A percentile compares a stretch with the other conserved stretches of the same genome.
Evolutionary conservation across 2,888 invertebrate genomes (phyloP).

Genomic region (Apotomis betuletana): DNA sequence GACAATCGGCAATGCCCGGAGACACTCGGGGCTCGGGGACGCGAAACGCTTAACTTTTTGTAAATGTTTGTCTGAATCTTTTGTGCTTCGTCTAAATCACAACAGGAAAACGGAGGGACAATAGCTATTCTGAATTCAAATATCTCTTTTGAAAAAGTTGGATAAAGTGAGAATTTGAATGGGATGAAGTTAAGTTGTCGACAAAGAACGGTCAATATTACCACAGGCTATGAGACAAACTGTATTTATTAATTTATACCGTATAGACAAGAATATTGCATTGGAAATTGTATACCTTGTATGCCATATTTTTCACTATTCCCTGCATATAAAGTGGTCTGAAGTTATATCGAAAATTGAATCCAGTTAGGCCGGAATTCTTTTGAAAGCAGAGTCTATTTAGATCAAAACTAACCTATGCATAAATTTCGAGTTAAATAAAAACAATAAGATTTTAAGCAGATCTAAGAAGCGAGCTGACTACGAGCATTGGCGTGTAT

Average conservation of each 20-base stretch:
- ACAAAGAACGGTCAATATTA: slow-evolving; percentile 21
- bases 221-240: background rate
- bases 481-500: too few relatives aligned
- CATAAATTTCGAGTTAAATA: too few relatives aligned
- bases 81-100: slow-evolving; percentile 69
- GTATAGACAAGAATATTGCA: background rate
- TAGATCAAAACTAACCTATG: too few relatives aligned
- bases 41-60: slow-evolving; percentile 67
- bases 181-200: slow-evolving; percentile 16
- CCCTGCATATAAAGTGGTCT: too few relatives aligned
- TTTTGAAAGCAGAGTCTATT: too few relatives aligned
- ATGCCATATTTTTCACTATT: too few relatives aligned
- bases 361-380: too few relatives aligned
- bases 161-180: slow-evolving; percentile 30
- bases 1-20: slow-evolving; percentile 50
- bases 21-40: slow-evolving; percentile 37
- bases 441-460: too few relatives aligned
- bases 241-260: background rate
- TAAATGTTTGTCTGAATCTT: slow-evolving; percentile 71
- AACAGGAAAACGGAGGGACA: slow-evolving; percentile 63
- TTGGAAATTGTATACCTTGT: background rate
- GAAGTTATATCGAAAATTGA: too few relatives aligned
- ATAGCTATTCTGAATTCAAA: slow-evolving; percentile 70
- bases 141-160: slow-evolving; percentile 56
- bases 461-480: too few relatives aligned